Conservation (phyloP, 2,888 invertebrate genomes). For the Cistogaster globosa region DNA sequence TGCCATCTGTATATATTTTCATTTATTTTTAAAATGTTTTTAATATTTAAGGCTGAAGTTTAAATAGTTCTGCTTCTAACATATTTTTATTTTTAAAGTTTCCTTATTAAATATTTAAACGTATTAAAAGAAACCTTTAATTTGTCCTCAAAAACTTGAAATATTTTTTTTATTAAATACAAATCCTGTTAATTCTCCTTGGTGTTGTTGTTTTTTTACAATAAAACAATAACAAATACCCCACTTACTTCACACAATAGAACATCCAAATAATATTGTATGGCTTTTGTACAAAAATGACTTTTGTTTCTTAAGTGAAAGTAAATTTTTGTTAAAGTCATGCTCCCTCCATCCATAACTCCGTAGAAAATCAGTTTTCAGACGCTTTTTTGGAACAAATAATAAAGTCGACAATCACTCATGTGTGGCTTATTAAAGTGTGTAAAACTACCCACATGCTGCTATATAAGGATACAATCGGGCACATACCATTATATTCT, state of each 20-base stretch:
- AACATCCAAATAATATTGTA: conserved; percentile 35
- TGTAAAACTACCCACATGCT: conserved; percentile 41
- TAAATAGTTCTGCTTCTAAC: not conserved
- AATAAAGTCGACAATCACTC: conserved; percentile 67
- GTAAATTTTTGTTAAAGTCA: not conserved
- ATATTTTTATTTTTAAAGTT: not conserved
- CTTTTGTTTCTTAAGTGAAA: conserved; percentile 38
- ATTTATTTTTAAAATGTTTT: too few species aligned
- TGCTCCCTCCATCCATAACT: not conserved
- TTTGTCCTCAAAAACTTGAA: not conserved
- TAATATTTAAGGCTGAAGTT: too few species aligned
- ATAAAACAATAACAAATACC: not conserved
- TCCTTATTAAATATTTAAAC: not conserved
- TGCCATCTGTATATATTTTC: too few species aligned
- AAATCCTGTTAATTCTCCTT: conserved; percentile 26
- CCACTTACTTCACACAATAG: conserved; percentile 7
- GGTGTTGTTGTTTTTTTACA: not conserved
- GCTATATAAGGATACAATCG: not conserved
- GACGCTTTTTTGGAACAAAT: not conserved
- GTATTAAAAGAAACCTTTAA: not conserved
- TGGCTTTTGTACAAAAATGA: conserved; percentile 43
- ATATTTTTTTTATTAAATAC: not conserved
- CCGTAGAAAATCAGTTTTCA: not conserved
- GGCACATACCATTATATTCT: not conserved
- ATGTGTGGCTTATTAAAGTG: conserved; percentile 68